Evolutionary conservation across 2,797 vertebrate species (phyloP), one percentile per base, ranked within the genome.

Genomic region (Hyperoplus immaculatus): DNA sequence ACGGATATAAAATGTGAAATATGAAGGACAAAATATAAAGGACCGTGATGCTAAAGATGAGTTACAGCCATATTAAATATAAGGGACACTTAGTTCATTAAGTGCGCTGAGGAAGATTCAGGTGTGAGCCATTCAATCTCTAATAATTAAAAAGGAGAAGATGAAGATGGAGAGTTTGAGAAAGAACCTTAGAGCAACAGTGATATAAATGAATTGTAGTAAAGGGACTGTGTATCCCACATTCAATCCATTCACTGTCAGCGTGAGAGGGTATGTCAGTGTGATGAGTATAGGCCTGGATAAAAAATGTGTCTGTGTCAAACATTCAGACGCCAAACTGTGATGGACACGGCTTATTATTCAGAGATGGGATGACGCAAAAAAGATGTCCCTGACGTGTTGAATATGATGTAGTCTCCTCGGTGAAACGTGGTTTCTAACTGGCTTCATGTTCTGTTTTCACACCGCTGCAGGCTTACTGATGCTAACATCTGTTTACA

Each of bases 71-170:
- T 21, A 56, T 78, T 63, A 82, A 88, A 77, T 47, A 71, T 69
- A n/a, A n/a, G 4, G 73, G 83, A 86, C 87, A 68, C 69, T 87
- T 54, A 55, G 69, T 83, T 87, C 70, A 81, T 83, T 75, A 78
- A 73, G 55, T 76, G 75, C 10, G 65, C 72, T 72, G 64, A 82
- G 45, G 51, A 58, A 42, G 72, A 66, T 69, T 21, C 77, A 79
- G 41, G 39, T 78, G 10, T 4, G 38, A 80, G 78, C 21, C 63
- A 36, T 86, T 82, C 69, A 71, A 57, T n/a, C 11, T 65, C 21
- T 7, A 36, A 58, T 61, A 47, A 74, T 80, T 50, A 78, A 82
- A 85, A 81, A 47, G n/a, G 41, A 72, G 29, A 47, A 47, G 42
- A 39, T 38, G 59, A 11, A 8, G 55, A 42, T n/a, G 3, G 47